phyloP scores from a whole-genome alignment of 2,113 vertebrate genomes.

The Oryzias curvinotus region DNA sequence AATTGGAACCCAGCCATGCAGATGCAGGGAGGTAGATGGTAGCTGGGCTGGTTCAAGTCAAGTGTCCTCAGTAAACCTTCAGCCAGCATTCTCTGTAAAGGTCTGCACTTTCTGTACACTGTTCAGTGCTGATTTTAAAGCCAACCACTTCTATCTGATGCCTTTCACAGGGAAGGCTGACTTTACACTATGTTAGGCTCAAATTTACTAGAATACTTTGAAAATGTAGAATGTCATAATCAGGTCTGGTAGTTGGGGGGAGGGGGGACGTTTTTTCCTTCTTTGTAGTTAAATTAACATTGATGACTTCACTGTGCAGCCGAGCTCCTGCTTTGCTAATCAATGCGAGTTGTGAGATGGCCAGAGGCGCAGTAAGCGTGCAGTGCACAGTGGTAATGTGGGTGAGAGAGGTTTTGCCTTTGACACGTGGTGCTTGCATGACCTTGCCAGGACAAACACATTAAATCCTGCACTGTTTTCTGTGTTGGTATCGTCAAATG shows the following conservation, averaged over 20 bases:
- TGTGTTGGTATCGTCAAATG: constrained; percentile 19
- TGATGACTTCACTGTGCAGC: constrained; percentile 21
- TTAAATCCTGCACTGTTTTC: constrained; percentile 17
- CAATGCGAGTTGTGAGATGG: constrained; percentile 23
- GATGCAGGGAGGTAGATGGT: constrained; percentile 15
- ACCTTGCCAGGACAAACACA: constrained; percentile 8
- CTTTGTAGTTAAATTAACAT: constrained; percentile 40
- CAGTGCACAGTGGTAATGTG: neutral
- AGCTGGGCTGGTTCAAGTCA: constrained; percentile 15
- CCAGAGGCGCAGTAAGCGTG: constrained; percentile 8
- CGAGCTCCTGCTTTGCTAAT: constrained; percentile 27
- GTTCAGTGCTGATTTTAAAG: constrained; percentile 7
- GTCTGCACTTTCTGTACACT: neutral
- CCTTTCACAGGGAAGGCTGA: neutral
- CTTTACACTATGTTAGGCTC: neutral
- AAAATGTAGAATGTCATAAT: constrained; percentile 8
- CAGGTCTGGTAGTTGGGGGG: constrained; percentile 9
- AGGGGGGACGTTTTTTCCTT: constrained; percentile 28
- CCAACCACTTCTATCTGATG: neutral
- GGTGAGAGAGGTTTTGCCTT: constrained; percentile 7
- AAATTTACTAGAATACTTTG: neutral
- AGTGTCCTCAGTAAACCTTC: constrained; percentile 1
- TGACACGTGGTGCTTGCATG: constrained; percentile 2
- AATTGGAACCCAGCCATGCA: constrained; percentile 53
- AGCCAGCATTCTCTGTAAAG: neutral